Percentiles rank a stretch among this genome's conserved stretches.
Conservation (phyloP, 2,888 invertebrate genomes). For the Microplitis manilae region DNA sequence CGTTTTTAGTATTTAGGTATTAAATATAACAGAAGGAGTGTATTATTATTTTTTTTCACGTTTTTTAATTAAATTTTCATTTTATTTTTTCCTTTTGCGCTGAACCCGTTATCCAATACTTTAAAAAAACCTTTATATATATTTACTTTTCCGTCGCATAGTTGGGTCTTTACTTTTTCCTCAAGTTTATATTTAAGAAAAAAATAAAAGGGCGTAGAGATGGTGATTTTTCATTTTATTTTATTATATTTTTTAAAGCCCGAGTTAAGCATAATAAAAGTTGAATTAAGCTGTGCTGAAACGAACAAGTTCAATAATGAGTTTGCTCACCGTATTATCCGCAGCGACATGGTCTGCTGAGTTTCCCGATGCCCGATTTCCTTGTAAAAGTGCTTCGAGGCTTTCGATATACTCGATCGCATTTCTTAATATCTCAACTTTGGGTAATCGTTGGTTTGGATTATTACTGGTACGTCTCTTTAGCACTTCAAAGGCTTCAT, state of each 20-base stretch:
- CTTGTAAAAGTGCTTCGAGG: slow-evolving; percentile 86
- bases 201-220: neutral
- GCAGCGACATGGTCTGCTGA: slow-evolving; percentile 55
- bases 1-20: neutral
- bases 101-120: neutral
- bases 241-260: neutral
- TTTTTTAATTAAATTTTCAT: neutral
- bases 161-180: neutral
- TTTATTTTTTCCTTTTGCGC: neutral
- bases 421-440: slow-evolving; percentile 96
- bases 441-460: slow-evolving; percentile 96
- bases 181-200: neutral
- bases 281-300: neutral
- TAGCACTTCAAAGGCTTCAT: slow-evolving; percentile 97
- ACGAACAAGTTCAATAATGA: neutral
- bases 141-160: neutral
- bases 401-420: slow-evolving; percentile 98
- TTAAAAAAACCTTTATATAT: neutral
- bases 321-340: slow-evolving; percentile 51
- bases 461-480: slow-evolving; percentile 94
- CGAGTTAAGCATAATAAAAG: neutral
- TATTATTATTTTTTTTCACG: neutral
- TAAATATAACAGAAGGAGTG: neutral
- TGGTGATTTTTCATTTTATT: neutral
- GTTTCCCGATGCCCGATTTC: slow-evolving; percentile 70